A percentile compares a stretch with the other conserved stretches of the same genome.
Conservation (phyloP, 2,797 vertebrate species). For the Sebastes hubbsi region DNA sequence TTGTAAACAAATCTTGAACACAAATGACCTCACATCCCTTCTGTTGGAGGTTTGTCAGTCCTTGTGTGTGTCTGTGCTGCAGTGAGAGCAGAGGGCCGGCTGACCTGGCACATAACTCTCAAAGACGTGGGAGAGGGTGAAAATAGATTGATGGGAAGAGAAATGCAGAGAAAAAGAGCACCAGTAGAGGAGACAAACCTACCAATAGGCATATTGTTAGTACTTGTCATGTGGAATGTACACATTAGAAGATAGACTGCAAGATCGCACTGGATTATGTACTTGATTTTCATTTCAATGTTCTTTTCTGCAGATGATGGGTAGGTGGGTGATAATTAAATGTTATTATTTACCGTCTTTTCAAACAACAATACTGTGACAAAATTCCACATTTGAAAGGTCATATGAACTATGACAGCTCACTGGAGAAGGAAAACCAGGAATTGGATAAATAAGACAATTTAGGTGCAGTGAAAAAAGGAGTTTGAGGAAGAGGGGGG, state of each 20-base stretch:
- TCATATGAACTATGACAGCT: background rate
- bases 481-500: background rate
- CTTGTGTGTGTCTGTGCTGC: slow-evolving; percentile 27
- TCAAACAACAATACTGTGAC: background rate
- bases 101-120: slow-evolving; percentile 18
- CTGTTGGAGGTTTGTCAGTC: slow-evolving; percentile 5
- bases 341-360: background rate
- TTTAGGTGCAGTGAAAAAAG: background rate
- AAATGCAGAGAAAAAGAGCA: background rate
- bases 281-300: background rate
- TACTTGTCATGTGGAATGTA: background rate
- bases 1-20: slow-evolving; percentile 2
- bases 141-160: slow-evolving; percentile 15
- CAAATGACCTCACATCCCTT: background rate
- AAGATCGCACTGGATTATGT: background rate
- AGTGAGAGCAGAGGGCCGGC: slow-evolving; percentile 21
- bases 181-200: background rate
- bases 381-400: background rate
- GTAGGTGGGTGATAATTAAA: background rate
- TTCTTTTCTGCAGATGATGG: background rate
- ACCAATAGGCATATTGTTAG: background rate
- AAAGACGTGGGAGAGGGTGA: slow-evolving; percentile 4
- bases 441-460: background rate
- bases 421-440: background rate
- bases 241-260: background rate